These are phyloP conservation scores for Eutrigla gurnardus DNA, from an alignment of 2,797 vertebrate genomes.

Conservation along the genomic window DNA sequence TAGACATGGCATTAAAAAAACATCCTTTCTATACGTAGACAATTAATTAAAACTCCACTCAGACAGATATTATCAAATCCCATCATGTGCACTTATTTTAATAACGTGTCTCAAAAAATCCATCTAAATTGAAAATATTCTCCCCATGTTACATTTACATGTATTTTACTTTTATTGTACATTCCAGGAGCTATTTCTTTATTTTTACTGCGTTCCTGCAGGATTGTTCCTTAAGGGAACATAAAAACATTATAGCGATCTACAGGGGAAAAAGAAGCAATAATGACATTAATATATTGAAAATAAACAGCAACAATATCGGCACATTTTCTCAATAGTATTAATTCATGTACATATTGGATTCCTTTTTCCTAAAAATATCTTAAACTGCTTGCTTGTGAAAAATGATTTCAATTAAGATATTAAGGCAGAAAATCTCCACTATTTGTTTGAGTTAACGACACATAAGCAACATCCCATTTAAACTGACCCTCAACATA, in stretches of 20 bases:
- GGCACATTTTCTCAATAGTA: not conserved
- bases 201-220: not conserved
- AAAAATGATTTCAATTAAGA: not conserved
- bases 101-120: not conserved
- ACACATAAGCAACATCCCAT: not conserved
- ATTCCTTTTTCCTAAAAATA: not conserved
- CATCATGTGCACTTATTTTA: not conserved
- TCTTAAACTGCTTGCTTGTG: not conserved
- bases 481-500: constrained; percentile 2
- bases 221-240: not conserved
- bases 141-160: not conserved
- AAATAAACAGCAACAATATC: not conserved
- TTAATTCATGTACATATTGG: not conserved
- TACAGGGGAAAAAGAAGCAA: not conserved
- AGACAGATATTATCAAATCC: not conserved
- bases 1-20: not conserved
- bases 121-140: not conserved
- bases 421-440: not conserved
- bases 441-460: not conserved
- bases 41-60: not conserved
- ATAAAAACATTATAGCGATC: not conserved
- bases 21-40: not conserved
- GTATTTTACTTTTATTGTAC: not conserved
- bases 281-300: not conserved
- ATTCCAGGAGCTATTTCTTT: not conserved